Evolutionary conservation across 2,113 vertebrate species (phyloP).

Genomic region (Capreolus pygargus): DNA sequence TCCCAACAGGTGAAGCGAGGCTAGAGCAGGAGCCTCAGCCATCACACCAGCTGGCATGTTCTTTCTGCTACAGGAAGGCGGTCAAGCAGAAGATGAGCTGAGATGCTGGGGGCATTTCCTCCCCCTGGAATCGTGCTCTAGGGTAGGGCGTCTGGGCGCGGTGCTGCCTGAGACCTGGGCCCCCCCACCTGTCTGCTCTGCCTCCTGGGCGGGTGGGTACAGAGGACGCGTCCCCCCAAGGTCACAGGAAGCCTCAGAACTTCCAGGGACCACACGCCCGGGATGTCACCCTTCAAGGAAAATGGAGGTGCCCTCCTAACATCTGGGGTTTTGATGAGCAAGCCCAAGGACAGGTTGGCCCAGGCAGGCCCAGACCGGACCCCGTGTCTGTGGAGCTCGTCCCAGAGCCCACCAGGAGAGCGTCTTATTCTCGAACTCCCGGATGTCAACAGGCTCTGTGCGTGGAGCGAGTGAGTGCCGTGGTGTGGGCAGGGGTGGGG

Average conservation of each 20-base stretch:
- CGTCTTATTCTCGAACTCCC: background rate
- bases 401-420: background rate
- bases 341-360: background rate
- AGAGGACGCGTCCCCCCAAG: fast-evolving
- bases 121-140: fast-evolving
- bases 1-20: fast-evolving
- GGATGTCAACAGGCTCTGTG: background rate
- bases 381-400: background rate
- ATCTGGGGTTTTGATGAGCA: background rate
- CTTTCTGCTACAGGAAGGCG: fast-evolving
- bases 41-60: fast-evolving
- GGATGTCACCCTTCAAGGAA: background rate
- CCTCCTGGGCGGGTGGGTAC: background rate
- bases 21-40: fast-evolving
- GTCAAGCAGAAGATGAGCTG: too few species aligned
- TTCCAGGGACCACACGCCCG: background rate
- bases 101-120: fast-evolving
- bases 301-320: fast-evolving
- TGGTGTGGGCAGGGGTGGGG: fast-evolving
- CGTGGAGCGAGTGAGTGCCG: fast-evolving
- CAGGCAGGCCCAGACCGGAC: fast-evolving
- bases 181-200: background rate
- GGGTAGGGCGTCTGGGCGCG: background rate
- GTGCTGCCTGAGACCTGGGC: fast-evolving
- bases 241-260: background rate